Evolutionary conservation across 2,113 vertebrate species (phyloP).

Genomic region (Carlito syrichta): DNA sequence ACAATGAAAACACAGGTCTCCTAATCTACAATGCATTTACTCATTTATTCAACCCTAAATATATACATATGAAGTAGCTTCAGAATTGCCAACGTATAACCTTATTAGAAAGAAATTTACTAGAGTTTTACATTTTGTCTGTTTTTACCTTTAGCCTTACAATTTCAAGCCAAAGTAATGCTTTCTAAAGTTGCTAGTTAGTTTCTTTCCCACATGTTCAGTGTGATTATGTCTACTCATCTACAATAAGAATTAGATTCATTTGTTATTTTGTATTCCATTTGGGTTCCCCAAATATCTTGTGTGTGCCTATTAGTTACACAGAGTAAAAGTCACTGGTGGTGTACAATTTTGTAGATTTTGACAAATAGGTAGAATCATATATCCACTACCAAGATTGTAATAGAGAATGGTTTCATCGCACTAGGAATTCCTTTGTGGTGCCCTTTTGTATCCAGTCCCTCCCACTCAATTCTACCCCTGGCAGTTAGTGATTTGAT

Average conservation of each 20-base stretch:
- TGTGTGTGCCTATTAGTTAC: not conserved
- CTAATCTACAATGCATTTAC: not conserved
- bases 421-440: not conserved
- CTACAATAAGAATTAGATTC: not conserved
- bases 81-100: not conserved
- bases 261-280: not conserved
- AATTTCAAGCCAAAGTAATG: not conserved
- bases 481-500: not conserved
- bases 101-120: not conserved
- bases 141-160: not conserved
- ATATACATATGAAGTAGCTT: not conserved
- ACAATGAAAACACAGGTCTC: not conserved
- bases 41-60: not conserved
- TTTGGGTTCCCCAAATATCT: not conserved
- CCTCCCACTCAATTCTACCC: not conserved
- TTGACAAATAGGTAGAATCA: not conserved
- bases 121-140: not conserved
- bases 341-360: not conserved
- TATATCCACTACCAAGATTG: not conserved
- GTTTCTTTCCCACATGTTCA: not conserved
- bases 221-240: not conserved
- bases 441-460: not conserved
- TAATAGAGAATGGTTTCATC: not conserved
- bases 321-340: not conserved
- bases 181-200: not conserved